Evolutionary conservation across 2,888 invertebrate species (phyloP).

Genomic region (Drosophila koepferae): DNA sequence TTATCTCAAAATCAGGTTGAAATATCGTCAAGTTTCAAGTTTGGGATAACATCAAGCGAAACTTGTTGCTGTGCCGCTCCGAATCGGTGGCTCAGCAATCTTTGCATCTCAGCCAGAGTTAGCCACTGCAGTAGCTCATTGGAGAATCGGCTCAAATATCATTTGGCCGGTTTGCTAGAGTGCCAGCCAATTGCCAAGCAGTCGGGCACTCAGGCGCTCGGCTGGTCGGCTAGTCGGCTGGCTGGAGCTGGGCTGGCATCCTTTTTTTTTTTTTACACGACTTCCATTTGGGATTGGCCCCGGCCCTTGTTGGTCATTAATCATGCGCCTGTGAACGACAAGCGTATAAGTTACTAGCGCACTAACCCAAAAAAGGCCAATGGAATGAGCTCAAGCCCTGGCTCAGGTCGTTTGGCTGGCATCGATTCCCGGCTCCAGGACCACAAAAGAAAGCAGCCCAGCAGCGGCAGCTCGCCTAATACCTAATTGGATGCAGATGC

Average conservation of each 20-base stretch:
- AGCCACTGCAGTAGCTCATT: constrained; percentile 74
- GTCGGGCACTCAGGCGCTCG: constrained; percentile 18
- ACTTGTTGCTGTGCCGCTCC: constrained; percentile 33
- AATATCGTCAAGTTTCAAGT: constrained; percentile 17
- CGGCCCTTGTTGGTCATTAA: constrained; percentile 84
- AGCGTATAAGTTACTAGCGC: constrained; percentile 79
- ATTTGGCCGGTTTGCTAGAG: constrained; percentile 41
- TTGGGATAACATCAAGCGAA: constrained; percentile 19
- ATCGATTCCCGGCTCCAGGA: constrained; percentile 29
- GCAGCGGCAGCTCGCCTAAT: constrained; percentile 46
- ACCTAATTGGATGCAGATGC: constrained; percentile 81
- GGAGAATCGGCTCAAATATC: constrained; percentile 72
- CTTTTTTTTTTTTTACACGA: constrained; percentile 54
- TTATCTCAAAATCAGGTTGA: constrained; percentile 12
- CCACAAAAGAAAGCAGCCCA: constrained; percentile 51
- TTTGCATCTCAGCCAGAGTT: constrained; percentile 32
- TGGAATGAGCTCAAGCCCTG: constrained; percentile 57
- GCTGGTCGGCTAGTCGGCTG: constrained; percentile 10
- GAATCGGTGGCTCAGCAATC: constrained; percentile 40
- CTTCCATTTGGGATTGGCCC: constrained; percentile 67
- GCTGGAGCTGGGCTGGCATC: constrained; percentile 47
- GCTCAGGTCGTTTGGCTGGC: constrained; percentile 36
- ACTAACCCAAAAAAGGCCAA: constrained; percentile 80
- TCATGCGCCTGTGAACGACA: constrained; percentile 82
- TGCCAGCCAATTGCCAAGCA: constrained; percentile 60